Conservation (phyloP, 2,797 vertebrate genomes). For the Smutsia temminckii region DNA sequence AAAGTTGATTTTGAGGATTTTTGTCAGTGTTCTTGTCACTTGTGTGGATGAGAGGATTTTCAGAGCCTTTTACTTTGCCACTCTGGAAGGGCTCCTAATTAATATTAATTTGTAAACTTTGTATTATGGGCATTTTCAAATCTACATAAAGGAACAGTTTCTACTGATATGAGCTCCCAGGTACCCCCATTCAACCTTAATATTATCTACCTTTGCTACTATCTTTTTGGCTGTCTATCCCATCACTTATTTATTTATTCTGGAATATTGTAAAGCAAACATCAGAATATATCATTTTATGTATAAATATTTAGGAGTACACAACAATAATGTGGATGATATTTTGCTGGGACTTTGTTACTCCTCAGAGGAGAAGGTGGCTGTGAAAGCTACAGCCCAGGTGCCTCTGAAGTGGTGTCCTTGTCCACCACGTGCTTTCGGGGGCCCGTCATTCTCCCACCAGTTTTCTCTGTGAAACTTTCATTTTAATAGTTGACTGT, state of each 20-base stretch:
- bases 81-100: not conserved
- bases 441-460: not conserved
- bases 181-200: not conserved
- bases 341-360: not conserved
- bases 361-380: not conserved
- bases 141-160: not conserved
- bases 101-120: not conserved
- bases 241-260: not conserved
- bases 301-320: not conserved
- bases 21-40: not conserved
- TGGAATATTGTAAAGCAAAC: not conserved
- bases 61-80: not conserved
- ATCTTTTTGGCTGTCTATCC: not conserved
- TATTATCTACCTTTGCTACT: not conserved
- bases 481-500: not conserved
- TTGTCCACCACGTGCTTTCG: not conserved
- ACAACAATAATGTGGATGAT: not conserved
- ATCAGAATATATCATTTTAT: not conserved
- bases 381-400: accelerated
- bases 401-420: not conserved
- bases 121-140: not conserved
- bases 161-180: not conserved
- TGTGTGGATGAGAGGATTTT: not conserved
- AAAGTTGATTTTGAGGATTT: slow-evolving; percentile 11
- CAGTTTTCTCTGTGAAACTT: not conserved